These are phyloP conservation scores for Mesembrinibis cayennensis DNA, from an alignment of 2,113 vertebrate species.

Conservation along the genomic window DNA sequence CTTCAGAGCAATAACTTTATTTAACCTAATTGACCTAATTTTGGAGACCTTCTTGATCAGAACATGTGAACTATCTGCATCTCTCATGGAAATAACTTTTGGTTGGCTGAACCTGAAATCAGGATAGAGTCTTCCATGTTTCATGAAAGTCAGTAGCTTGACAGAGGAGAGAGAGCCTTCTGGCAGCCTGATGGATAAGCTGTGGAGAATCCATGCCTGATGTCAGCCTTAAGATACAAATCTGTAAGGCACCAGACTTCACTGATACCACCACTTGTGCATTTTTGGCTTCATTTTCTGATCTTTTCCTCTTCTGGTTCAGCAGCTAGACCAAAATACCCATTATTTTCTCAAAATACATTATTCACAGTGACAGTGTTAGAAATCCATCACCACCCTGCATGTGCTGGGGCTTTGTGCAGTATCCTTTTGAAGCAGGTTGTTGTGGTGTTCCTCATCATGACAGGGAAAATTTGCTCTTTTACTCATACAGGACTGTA, in stretches of 20 bases:
- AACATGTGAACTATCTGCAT: neutral
- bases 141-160: neutral
- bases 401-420: accelerated
- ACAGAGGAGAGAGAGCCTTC: neutral
- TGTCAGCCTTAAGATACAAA: neutral
- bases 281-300: neutral
- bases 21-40: neutral
- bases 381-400: neutral
- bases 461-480: neutral
- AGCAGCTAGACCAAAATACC: neutral
- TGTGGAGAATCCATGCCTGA: neutral
- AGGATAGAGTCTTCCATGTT: neutral
- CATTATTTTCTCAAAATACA: neutral
- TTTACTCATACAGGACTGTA: neutral
- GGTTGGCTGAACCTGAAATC: neutral
- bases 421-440: neutral
- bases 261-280: neutral
- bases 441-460: neutral
- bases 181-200: neutral
- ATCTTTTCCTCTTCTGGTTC: neutral
- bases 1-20: neutral
- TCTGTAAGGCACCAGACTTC: neutral
- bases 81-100: neutral
- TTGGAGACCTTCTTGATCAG: neutral
- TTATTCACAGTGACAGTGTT: neutral